Conservation (phyloP, 2,113 vertebrate species). For the Aldabrachelys gigantea region DNA sequence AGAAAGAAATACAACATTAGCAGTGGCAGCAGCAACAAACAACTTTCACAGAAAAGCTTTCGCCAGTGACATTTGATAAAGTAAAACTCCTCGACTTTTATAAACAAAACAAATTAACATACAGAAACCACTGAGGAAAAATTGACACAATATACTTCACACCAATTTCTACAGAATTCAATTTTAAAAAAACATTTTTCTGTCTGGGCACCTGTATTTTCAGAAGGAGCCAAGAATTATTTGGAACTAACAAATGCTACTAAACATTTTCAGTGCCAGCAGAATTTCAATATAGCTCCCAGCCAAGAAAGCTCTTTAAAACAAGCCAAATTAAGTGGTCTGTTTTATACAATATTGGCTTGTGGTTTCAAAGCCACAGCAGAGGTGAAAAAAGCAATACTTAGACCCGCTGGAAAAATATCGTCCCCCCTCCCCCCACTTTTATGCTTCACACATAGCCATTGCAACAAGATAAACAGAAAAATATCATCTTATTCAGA, state of each 20-base stretch:
- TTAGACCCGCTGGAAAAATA: background rate
- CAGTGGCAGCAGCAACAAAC: slow-evolving; percentile 17
- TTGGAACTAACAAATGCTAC: background rate
- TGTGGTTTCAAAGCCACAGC: background rate
- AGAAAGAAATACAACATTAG: slow-evolving; percentile 33
- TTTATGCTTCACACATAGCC: rapidly evolving
- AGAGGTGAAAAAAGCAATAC: background rate
- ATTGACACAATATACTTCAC: rapidly evolving
- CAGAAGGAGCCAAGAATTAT: rapidly evolving
- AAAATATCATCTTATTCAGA: background rate
- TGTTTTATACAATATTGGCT: background rate
- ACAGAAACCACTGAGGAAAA: background rate
- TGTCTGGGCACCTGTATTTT: background rate
- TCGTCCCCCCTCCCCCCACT: background rate
- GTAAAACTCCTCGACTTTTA: background rate
- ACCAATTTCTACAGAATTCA: rapidly evolving
- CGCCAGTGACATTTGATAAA: background rate
- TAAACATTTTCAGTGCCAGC: rapidly evolving
- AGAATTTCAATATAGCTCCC: too few species aligned
- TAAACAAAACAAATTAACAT: background rate
- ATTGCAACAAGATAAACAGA: background rate
- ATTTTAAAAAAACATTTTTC: rapidly evolving
- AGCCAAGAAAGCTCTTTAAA: background rate
- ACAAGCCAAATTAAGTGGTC: background rate
- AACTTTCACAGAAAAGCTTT: background rate